These are phyloP conservation scores for Callorhinus ursinus DNA, from an alignment of 2,113 vertebrate species.

Conservation along the genomic window DNA sequence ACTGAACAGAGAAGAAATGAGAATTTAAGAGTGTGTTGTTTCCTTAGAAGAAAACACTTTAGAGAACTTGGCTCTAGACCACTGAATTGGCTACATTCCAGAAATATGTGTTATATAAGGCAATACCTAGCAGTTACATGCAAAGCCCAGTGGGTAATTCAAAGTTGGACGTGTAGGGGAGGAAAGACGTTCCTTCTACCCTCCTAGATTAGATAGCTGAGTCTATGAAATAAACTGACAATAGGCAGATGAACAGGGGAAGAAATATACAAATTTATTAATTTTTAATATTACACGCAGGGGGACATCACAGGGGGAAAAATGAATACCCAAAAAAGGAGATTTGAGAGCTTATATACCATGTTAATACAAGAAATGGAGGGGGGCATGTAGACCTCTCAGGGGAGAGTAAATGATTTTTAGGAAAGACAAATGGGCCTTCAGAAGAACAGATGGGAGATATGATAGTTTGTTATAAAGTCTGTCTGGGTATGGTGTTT, in stretches of 20 bases:
- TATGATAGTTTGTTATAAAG: background rate
- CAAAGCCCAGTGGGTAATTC: background rate
- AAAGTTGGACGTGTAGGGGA: background rate
- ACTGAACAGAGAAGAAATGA: background rate
- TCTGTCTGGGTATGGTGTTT: background rate
- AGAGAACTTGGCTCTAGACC: background rate
- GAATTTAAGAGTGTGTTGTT: background rate
- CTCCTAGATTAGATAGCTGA: background rate
- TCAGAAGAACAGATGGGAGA: background rate
- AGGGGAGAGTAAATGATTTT: background rate
- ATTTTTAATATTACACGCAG: background rate
- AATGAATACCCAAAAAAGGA: background rate
- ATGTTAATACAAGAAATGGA: background rate
- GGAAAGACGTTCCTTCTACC: background rate
- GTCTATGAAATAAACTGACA: background rate
- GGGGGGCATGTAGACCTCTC: background rate
- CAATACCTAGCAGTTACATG: background rate
- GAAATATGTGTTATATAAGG: background rate
- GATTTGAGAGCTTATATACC: background rate
- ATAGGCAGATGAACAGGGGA: background rate
- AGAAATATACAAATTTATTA: background rate
- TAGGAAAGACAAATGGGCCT: background rate
- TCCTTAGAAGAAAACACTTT: conserved; percentile 14
- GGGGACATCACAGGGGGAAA: background rate
- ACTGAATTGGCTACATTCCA: background rate